Evolutionary conservation across 2,113 vertebrate genomes (phyloP).

Genomic region (Meriones unguiculatus): DNA sequence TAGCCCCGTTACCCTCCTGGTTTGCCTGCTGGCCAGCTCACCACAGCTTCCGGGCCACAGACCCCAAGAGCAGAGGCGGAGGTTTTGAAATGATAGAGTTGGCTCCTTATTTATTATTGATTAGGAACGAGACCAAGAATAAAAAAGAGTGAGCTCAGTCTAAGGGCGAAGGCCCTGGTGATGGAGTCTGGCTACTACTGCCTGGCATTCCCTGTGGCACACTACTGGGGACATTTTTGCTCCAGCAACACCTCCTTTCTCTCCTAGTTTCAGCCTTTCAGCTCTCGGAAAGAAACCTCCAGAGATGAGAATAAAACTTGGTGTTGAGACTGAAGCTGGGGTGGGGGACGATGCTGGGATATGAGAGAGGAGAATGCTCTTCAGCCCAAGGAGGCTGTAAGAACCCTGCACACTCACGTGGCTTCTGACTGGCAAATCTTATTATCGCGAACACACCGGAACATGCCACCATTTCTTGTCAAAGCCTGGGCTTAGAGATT

Average conservation of each 20-base stretch:
- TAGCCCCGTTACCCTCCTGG: fast-evolving
- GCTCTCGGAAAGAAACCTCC: neutral
- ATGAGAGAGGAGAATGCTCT: neutral
- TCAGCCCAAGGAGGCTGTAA: neutral
- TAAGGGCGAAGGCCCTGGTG: neutral
- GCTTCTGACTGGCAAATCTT: neutral
- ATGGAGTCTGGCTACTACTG: neutral
- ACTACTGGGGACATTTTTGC: neutral
- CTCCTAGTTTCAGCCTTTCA: neutral
- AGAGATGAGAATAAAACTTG: neutral
- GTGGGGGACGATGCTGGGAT: neutral
- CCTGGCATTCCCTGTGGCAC: neutral
- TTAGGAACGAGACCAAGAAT: neutral
- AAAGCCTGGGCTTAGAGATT: neutral
- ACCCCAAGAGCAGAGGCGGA: neutral
- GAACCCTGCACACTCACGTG: neutral
- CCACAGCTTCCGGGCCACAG: neutral
- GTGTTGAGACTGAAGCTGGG: neutral
- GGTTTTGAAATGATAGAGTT: neutral
- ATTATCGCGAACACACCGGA: neutral
- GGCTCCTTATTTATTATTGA: neutral
- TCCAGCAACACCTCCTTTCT: neutral
- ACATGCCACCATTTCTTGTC: neutral
- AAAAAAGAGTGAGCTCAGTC: neutral
- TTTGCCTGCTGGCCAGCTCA: neutral